A percentile compares a stretch with the other conserved stretches of the same genome.
These are phyloP conservation scores for Adelges cooleyi DNA, from an alignment of 1,140 invertebrate genomes.

Conservation along the genomic window DNA sequence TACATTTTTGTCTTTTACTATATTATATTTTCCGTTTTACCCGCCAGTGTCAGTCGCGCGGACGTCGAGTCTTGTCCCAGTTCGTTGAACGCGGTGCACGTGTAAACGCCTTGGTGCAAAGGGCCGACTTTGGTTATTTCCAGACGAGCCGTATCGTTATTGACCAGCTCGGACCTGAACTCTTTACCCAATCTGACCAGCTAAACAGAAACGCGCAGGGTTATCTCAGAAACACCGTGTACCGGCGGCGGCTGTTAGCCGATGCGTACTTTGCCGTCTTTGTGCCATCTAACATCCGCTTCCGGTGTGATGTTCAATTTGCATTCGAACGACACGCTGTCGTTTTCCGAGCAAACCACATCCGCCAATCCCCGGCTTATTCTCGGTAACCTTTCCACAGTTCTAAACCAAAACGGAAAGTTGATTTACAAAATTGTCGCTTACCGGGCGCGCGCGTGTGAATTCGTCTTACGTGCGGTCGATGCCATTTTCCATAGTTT, in stretches of 20 bases:
- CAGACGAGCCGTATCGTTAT: conserved; percentile 54
- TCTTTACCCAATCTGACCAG: conserved; percentile 54
- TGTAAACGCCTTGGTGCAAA: conserved; percentile 82
- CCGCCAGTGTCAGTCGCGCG: conserved; percentile 66
- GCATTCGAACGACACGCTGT: conserved; percentile 64
- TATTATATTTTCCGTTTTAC: no score
- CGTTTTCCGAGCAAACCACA: conserved; percentile 68
- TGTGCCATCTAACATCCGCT: conserved; percentile 62
- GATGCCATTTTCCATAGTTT: conserved; percentile 20
- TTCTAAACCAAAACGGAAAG: conserved; percentile 40
- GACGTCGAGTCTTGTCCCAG: conserved; percentile 66
- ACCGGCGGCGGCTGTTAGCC: no score
- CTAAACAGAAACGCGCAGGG: conserved; percentile 39
- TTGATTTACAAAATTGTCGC: neutral
- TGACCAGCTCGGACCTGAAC: conserved; percentile 49
- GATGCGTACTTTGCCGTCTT: conserved; percentile 59
- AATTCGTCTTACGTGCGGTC: conserved; percentile 1
- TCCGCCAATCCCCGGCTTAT: conserved; percentile 58
- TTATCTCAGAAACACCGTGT: no score
- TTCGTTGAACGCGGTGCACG: conserved; percentile 67
- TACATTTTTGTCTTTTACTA: no score
- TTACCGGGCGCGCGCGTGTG: neutral
- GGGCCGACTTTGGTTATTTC: conserved; percentile 65
- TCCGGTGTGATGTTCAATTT: conserved; percentile 53
- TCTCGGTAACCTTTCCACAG: conserved; percentile 59